Evolutionary conservation across 2,797 vertebrate genomes (phyloP).

Genomic region (Calcarius lapponicus): DNA sequence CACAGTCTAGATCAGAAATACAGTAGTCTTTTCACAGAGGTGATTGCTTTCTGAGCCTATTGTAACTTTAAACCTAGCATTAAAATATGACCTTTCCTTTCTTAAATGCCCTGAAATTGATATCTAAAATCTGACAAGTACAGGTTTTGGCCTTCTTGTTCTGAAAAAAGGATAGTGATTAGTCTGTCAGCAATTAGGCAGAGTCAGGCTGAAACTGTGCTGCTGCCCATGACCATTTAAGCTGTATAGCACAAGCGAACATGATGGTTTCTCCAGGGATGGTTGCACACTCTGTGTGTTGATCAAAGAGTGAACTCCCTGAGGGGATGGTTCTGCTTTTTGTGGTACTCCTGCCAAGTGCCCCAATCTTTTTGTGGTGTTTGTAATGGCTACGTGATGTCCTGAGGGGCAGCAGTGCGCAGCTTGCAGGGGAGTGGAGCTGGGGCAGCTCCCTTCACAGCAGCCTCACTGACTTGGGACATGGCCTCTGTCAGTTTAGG

Average conservation of each 20-base stretch:
- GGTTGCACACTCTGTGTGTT: background rate
- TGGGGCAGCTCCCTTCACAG: background rate
- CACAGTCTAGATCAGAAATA: background rate
- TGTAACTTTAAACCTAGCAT: background rate
- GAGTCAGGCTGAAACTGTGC: background rate
- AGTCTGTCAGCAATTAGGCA: background rate
- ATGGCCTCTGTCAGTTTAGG: background rate
- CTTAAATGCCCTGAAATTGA: background rate
- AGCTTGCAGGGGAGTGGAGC: fast-evolving
- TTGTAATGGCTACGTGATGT: fast-evolving
- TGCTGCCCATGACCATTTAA: fast-evolving
- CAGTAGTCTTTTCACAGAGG: background rate
- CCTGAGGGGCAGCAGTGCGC: background rate
- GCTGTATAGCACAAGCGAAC: fast-evolving
- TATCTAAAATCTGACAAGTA: background rate
- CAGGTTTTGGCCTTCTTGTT: background rate
- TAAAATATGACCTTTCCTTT: background rate
- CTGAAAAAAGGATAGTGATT: background rate
- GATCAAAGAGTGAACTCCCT: background rate
- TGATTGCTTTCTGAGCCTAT: background rate
- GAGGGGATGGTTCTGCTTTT: background rate
- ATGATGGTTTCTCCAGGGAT: background rate
- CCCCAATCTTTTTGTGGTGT: background rate
- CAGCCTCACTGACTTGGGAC: background rate
- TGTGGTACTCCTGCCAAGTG: background rate